Evolutionary conservation across 2,888 invertebrate genomes (phyloP).

Genomic region (Trachelus tabidus): DNA sequence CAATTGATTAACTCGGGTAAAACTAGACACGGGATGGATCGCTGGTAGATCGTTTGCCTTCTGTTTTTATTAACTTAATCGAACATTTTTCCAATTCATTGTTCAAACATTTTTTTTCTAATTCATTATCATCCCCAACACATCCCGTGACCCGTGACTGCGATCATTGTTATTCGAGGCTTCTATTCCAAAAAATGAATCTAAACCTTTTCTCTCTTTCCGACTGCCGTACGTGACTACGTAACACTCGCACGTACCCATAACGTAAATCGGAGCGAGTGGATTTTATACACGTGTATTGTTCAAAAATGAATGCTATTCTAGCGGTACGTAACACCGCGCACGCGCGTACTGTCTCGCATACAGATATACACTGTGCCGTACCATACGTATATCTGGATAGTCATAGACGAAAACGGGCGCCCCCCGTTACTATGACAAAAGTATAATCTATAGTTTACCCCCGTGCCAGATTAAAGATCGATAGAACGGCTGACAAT

Average conservation of each 20-base stretch:
- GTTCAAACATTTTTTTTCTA: background rate
- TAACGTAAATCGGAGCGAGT: background rate
- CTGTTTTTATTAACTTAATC: background rate
- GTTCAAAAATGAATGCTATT: background rate
- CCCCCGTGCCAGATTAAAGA: slow-evolving; percentile 46
- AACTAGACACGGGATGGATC: background rate
- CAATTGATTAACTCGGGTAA: background rate
- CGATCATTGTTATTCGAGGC: background rate
- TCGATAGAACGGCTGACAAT: slow-evolving; percentile 48
- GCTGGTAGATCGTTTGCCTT: background rate
- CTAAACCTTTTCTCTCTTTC: background rate
- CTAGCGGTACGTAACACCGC: background rate
- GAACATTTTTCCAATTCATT: background rate
- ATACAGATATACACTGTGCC: background rate
- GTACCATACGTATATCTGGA: background rate
- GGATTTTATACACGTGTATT: background rate
- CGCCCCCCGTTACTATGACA: slow-evolving; percentile 18
- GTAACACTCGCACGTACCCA: background rate
- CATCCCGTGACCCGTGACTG: background rate
- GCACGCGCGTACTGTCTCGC: background rate
- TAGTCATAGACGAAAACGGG: background rate
- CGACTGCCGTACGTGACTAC: background rate
- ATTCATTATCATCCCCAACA: background rate
- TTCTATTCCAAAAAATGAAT: background rate
- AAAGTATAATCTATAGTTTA: slow-evolving; percentile 46